Base-by-base conservation (phyloP, 2,888 invertebrate genomes). In the Leptinotarsa rubiginosa region DNA sequence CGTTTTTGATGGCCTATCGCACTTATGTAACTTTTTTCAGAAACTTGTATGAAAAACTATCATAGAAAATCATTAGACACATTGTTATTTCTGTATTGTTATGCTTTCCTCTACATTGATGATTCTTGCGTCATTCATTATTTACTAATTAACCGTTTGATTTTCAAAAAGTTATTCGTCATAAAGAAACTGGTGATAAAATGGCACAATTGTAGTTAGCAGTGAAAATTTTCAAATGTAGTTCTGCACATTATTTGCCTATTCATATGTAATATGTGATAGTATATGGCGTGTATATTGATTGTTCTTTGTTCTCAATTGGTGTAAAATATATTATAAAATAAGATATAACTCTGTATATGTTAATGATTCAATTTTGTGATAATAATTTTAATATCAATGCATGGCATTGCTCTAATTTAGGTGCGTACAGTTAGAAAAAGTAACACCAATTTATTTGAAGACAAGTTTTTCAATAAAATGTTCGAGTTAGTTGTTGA, bases 131-230 rank as follows among this genome's bases (percentile, higher is more conserved):
- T 41, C 25, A 56, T 22, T 4, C 22, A 22, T 56, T 3, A 56
- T 20, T 13, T 56, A 56, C 20, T 56, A 56, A 20, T 22, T 22
- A 56, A 20, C 13, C 13, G 20, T 56, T 64, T 73, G 52, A 69
- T 65, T 73, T 73, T 71, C 47, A 41, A 76, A 67, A 50, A 52
- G 62, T 65, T 68, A 75, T 73, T 77, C 77, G 75, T 77, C 77
- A 78, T 74, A 75, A 20, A 56, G 73, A 65, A 76, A 74, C 77
- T 79, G 78, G 81, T 81, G 81, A 81, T 81, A 81, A 76, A 78
- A 77, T 67, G 78, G 79, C 81, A 81, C 81, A 81, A 81, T 78
- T 78, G 78, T 79, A 79, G 74, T 65, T 78, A 78, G 77, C 68
- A 52, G 69, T 75, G 66, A 70, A 69, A 56, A 69, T 62, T 62